These are phyloP conservation scores for Theocolax elegans DNA, from an alignment of 1,140 invertebrate genomes.

Conservation along the genomic window DNA sequence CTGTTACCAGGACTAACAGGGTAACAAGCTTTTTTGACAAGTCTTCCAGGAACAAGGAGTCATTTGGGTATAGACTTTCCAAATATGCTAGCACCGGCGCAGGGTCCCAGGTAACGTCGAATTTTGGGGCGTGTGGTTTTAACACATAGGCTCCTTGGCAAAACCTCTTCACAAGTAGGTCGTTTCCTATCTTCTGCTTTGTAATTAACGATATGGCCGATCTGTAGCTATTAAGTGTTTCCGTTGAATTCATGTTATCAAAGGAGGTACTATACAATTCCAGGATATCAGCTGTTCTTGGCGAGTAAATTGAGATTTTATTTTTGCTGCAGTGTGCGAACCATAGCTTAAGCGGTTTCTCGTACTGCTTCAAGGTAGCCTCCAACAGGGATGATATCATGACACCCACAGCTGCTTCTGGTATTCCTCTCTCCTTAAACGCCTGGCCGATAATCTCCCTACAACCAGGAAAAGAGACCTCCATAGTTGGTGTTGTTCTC, in stretches of 20 bases:
- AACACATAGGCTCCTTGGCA: conserved; percentile 47
- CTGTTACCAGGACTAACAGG: conserved; percentile 43
- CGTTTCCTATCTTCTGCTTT: conserved; percentile 9
- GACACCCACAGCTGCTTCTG: background rate
- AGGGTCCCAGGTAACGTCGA: conserved; percentile 48
- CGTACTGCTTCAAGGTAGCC: background rate
- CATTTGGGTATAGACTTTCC: conserved; percentile 31
- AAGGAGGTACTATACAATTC: conserved; percentile 37
- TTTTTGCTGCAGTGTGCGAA: conserved; percentile 32
- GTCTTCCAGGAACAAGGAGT: background rate
- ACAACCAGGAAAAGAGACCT: conserved; percentile 22
- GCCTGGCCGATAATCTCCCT: conserved; percentile 8
- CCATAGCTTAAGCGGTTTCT: background rate
- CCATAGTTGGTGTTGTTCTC: background rate
- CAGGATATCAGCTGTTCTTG: background rate
- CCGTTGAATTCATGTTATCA: conserved; percentile 46
- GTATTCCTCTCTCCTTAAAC: background rate
- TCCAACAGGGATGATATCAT: conserved; percentile 28
- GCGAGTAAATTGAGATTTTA: conserved; percentile 1
- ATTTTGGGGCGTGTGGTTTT: conserved; percentile 48
- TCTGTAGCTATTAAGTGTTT: conserved; percentile 40
- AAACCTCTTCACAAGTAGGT: conserved; percentile 43
- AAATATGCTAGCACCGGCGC: conserved; percentile 46
- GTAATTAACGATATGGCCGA: conserved; percentile 42
- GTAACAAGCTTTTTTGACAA: conserved; percentile 42